A percentile compares a stretch with the other conserved stretches of the same genome.
Conservation (phyloP, 2,888 invertebrate genomes). For the Drosophila demipolita region DNA sequence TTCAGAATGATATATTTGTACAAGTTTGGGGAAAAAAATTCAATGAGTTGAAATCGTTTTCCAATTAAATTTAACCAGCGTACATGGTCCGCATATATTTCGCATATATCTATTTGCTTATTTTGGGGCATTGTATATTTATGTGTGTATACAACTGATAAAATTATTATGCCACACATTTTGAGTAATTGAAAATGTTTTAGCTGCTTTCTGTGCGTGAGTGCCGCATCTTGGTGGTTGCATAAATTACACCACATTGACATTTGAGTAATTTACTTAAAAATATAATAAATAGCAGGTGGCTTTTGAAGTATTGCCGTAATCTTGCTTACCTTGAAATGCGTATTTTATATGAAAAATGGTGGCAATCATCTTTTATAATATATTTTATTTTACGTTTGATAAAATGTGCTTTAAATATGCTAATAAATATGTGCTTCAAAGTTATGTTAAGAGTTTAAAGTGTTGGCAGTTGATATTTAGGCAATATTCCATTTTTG, state of each 20-base stretch:
- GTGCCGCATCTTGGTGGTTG: constrained; percentile 19
- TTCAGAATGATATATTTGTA: constrained; percentile 18
- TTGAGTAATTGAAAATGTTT: constrained; percentile 55
- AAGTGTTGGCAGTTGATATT: neutral
- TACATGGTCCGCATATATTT: too few species aligned
- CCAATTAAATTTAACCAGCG: neutral
- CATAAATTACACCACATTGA: constrained; percentile 44
- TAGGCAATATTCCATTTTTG: neutral
- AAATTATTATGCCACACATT: constrained; percentile 32
- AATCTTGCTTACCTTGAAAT: constrained; percentile 23
- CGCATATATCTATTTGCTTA: neutral
- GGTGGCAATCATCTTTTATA: constrained; percentile 11
- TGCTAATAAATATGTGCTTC: neutral
- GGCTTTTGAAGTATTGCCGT: constrained; percentile 6
- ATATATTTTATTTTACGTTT: neutral
- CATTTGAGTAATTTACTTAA: constrained; percentile 47
- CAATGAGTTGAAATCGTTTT: neutral
- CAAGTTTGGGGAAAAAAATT: neutral
- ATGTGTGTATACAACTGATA: constrained; percentile 1
- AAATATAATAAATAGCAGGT: constrained; percentile 45
- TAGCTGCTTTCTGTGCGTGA: constrained; percentile 16
- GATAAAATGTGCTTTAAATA: neutral
- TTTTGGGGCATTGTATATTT: neutral
- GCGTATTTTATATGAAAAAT: constrained; percentile 13
- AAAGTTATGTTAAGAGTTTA: neutral